Conservation (phyloP, 2,888 invertebrate genomes). For the Spilosoma lubricipeda region DNA sequence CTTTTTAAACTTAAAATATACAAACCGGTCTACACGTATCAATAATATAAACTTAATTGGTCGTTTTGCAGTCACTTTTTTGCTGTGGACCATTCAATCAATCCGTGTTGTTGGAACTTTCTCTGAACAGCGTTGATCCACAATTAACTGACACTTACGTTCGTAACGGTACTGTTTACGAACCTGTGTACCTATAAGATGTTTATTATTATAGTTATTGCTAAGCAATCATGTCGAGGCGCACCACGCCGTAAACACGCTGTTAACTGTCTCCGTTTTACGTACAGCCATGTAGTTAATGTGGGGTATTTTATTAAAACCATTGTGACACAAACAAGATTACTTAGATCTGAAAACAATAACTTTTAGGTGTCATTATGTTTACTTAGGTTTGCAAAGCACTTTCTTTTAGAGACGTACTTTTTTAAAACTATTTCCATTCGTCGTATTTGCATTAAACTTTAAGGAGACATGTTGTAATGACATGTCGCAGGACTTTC, state of each 20-base stretch:
- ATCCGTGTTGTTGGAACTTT: background rate
- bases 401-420: background rate
- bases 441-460: background rate
- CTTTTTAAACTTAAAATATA: background rate
- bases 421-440: background rate
- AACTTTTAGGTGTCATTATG: background rate
- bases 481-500: background rate
- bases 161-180: slow-evolving; percentile 14
- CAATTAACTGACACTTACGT: slow-evolving; percentile 7
- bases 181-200: slow-evolving; percentile 1
- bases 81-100: slow-evolving; percentile 2
- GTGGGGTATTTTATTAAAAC: background rate
- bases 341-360: background rate
- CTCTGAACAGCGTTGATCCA: slow-evolving; percentile 9
- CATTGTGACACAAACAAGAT: background rate
- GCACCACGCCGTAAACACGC: background rate
- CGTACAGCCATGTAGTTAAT: background rate
- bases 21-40: background rate
- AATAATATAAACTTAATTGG: slow-evolving; percentile 11
- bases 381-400: background rate
- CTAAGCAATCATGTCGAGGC: slow-evolving; percentile 1
- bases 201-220: slow-evolving; percentile 2
- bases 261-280: background rate
- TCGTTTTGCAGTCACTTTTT: background rate
- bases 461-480: background rate